Percentiles rank a stretch among this genome's conserved stretches.
These are phyloP conservation scores for Aquatica leii DNA, from an alignment of 2,888 invertebrate species.

Conservation along the genomic window DNA sequence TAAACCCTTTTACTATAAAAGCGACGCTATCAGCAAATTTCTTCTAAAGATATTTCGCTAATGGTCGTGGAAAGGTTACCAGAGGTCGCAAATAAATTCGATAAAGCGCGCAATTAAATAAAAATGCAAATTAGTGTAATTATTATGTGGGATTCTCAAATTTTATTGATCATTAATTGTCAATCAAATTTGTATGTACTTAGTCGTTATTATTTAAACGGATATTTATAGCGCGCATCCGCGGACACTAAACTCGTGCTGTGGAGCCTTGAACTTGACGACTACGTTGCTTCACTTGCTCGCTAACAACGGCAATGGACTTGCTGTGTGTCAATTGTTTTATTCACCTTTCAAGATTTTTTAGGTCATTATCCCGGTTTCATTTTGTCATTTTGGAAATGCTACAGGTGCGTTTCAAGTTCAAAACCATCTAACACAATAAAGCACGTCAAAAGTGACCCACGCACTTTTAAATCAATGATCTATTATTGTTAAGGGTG, in stretches of 20 bases:
- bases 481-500: no score
- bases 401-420: constrained; percentile 2
- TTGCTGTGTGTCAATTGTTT: constrained; percentile 30
- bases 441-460: no score
- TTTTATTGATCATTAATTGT: constrained; percentile 6
- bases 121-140: no score
- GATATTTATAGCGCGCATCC: constrained; percentile 29
- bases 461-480: no score
- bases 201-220: constrained; percentile 16
- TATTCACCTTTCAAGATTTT: constrained; percentile 24
- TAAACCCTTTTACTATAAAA: background rate
- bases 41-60: no score
- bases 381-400: background rate
- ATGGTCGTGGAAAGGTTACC: constrained; percentile 1
- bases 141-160: constrained; percentile 6
- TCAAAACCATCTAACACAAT: no score
- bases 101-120: background rate
- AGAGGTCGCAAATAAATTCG: background rate
- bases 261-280: constrained; percentile 33
- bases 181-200: constrained; percentile 15
- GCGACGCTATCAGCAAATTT: no score
- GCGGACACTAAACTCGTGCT: constrained; percentile 29
- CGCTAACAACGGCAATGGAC: constrained; percentile 24
- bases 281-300: constrained; percentile 23
- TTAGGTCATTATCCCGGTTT: constrained; percentile 17